Base-by-base conservation (phyloP, 2,888 invertebrate genomes). In the Leptodirus hochenwartii region DNA sequence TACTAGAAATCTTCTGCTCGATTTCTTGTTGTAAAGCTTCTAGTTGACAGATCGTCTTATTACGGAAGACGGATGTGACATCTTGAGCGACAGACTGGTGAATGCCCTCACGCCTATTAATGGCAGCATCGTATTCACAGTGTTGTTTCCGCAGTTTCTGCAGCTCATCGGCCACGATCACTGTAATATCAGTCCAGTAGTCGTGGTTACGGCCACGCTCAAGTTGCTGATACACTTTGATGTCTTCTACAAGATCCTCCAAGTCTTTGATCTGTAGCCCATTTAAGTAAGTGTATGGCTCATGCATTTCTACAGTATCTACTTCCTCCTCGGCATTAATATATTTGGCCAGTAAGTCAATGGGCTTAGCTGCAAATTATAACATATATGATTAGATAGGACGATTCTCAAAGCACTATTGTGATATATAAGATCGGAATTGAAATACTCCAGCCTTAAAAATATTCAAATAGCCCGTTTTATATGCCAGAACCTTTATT, bases 111-210 rank as follows among this genome's bases (percentile, higher is more conserved):
- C 64, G 46, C 8, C 63, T 44, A 10, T 64, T 59, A 10, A 58
- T 47, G 20, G 6, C 20, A 25, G 28, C 32, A 48, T 69, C 65
- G 40, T 64, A 66, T 31, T 69, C 69, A 28, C 56, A 59, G 33
- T 66, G 59, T 40, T 64, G 66, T 46, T 85, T 81, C 17, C 77
- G 63, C 44, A 91, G 61, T 57, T 88, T 90, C 47, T 77, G 72
- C 30, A 91, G 59, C 56, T 95, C 93, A 55, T 93, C 93, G 53
- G 82, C 72, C 3, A 88, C 91, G 39, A 96, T 91, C 20, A 87
- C 82, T 31, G 85, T 84, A 46, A 96, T 87, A 53, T 96, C 96
- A 45, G 77, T 73, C 96, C 96, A 96, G 58, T 91, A 96, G 47
- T 81, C 74, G 29, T 74, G 66, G 56, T 95, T 87, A 25, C 20